A percentile compares a stretch with the other conserved stretches of the same genome.
Evolutionary conservation across 2,797 vertebrate species (phyloP).

Genomic region (Neopelma chrysocephalum): DNA sequence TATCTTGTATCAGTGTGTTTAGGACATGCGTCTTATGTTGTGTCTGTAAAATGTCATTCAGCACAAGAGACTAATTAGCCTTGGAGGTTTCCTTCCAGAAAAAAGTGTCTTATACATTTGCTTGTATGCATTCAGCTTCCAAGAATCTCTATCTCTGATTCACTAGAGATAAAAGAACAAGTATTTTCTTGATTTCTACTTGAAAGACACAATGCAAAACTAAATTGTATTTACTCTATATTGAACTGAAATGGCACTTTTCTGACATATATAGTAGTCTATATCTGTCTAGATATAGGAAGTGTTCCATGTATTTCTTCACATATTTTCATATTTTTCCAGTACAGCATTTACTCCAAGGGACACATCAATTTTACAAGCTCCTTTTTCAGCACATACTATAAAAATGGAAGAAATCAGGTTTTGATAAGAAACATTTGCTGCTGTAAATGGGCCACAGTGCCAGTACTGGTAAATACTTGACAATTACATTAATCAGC

Average conservation of each 20-base stretch:
- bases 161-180: neutral
- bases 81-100: neutral
- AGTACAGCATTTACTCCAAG: neutral
- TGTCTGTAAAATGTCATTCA: neutral
- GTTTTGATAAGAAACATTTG: neutral
- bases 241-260: neutral
- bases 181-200: neutral
- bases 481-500: conserved; percentile 32
- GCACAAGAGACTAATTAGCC: neutral
- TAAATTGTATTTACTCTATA: neutral
- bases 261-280: neutral
- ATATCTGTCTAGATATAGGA: neutral
- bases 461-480: neutral
- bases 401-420: neutral
- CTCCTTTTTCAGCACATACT: neutral
- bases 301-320: neutral
- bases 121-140: neutral
- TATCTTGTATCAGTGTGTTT: neutral
- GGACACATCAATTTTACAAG: neutral
- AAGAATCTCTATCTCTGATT: neutral
- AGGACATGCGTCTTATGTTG: neutral
- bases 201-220: neutral
- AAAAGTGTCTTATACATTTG: neutral
- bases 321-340: neutral
- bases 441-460: neutral